Conservation (phyloP, 2,113 vertebrate genomes). For the Festucalex cinctus region DNA sequence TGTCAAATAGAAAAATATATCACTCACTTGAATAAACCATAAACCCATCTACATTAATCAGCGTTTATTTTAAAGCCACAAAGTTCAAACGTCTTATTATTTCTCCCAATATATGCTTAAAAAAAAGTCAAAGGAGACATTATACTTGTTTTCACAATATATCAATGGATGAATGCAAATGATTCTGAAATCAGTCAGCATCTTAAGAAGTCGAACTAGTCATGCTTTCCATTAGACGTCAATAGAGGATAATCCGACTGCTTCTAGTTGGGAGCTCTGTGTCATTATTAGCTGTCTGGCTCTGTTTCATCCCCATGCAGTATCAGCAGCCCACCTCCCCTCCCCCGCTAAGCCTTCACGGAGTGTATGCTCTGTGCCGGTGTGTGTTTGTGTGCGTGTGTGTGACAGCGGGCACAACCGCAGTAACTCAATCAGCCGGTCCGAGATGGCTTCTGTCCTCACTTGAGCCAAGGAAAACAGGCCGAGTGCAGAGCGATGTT, state of each 20-base stretch:
- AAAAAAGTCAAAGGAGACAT: too few species aligned
- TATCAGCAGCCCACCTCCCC: conserved; percentile 24
- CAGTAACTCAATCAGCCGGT: conserved; percentile 54
- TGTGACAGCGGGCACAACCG: conserved; percentile 26
- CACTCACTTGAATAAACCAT: too few species aligned
- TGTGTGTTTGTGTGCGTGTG: conserved; percentile 10
- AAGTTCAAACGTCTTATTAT: too few species aligned
- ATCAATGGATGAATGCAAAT: neutral
- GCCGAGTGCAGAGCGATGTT: conserved; percentile 6
- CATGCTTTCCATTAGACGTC: conserved; percentile 4
- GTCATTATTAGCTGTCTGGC: conserved; percentile 46
- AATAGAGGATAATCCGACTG: conserved; percentile 34
- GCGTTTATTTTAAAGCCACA: too few species aligned
- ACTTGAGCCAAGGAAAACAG: conserved; percentile 17
- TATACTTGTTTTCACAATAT: too few species aligned
- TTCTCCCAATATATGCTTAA: too few species aligned
- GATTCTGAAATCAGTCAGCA: neutral
- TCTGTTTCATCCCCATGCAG: conserved; percentile 40
- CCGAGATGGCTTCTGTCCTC: conserved; percentile 47
- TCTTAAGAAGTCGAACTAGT: conserved; percentile 1
- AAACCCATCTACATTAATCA: too few species aligned
- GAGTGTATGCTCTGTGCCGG: conserved; percentile 13
- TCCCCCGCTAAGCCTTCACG: conserved; percentile 3
- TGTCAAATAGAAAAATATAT: too few species aligned
- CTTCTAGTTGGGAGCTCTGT: conserved; percentile 22